Conservation (phyloP, 2,797 vertebrate species). For the Tamandua tetradactyla region DNA sequence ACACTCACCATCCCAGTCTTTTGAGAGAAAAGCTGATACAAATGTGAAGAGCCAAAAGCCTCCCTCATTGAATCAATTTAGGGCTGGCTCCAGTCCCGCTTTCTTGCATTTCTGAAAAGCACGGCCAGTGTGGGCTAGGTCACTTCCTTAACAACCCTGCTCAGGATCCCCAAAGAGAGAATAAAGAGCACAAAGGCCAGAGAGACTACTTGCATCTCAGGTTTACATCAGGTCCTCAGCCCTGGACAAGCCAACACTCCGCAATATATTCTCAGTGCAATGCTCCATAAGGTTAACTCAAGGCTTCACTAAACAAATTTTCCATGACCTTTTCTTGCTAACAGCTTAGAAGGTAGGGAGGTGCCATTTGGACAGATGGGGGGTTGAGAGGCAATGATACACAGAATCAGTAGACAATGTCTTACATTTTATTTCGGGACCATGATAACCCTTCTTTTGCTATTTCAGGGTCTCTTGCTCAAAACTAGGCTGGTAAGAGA, state of each 20-base stretch:
- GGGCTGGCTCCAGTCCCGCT: neutral
- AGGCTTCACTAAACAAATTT: conserved; percentile 76
- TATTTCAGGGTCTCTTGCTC: conserved; percentile 79
- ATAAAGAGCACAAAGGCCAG: neutral
- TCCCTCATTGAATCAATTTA: neutral
- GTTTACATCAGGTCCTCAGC: neutral
- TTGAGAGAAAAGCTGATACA: conserved; percentile 17
- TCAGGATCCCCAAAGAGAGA: neutral
- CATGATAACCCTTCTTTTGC: conserved; percentile 60
- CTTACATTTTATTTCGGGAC: conserved; percentile 81
- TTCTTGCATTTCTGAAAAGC: conserved; percentile 24
- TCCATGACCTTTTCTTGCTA: conserved; percentile 79
- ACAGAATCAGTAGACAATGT: neutral
- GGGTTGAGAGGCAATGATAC: neutral
- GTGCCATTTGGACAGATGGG: neutral
- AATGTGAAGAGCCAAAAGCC: neutral
- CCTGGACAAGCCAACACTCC: conserved; percentile 71
- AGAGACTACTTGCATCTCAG: neutral
- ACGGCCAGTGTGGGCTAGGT: neutral
- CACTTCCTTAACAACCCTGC: neutral
- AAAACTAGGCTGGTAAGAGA: conserved; percentile 56
- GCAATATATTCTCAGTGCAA: conserved; percentile 62
- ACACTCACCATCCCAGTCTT: neutral
- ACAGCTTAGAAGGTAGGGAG: conserved; percentile 67
- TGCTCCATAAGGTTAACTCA: conserved; percentile 30